These are phyloP conservation scores for Tholera decimalis DNA, from an alignment of 2,888 invertebrate genomes.

Conservation along the genomic window DNA sequence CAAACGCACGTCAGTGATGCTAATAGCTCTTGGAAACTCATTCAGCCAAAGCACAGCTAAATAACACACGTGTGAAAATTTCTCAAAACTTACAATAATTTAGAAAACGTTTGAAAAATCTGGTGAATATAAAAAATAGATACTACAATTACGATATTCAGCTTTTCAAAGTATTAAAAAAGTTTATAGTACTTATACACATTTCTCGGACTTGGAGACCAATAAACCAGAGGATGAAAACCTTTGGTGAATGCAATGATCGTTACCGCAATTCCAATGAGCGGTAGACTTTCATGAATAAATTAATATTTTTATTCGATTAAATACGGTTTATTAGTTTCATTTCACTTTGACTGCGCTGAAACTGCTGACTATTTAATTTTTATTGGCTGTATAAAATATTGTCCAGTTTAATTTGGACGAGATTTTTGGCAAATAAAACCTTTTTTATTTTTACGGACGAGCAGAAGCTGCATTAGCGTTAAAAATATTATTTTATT, in stretches of 20 bases:
- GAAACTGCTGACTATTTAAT: conserved; percentile 38
- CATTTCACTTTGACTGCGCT: conserved; percentile 43
- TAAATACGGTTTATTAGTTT: conserved; percentile 48
- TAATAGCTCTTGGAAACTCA: too few relatives aligned
- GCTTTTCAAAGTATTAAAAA: not conserved
- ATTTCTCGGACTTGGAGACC: not conserved
- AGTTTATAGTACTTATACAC: too few relatives aligned
- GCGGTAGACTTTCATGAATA: conserved; percentile 43
- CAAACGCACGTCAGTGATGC: too few relatives aligned
- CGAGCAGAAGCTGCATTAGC: conserved; percentile 6
- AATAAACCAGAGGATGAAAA: conserved; percentile 14
- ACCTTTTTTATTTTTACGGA: conserved; percentile 38
- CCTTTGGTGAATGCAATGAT: conserved; percentile 17
- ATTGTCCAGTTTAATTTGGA: conserved; percentile 43
- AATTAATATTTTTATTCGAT: conserved; percentile 54
- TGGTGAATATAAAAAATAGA: too few relatives aligned
- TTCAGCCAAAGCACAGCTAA: too few relatives aligned
- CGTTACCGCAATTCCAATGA: conserved; percentile 23
- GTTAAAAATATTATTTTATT: conserved; percentile 14
- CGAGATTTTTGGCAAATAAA: conserved; percentile 49
- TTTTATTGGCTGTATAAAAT: conserved; percentile 55
- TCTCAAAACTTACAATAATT: too few relatives aligned
- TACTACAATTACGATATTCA: not conserved
- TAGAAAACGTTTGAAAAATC: too few relatives aligned
- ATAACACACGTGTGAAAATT: too few relatives aligned